A percentile compares a stretch with the other conserved stretches of the same genome.
Conservation (phyloP, 1,140 invertebrate species). For the Saccostrea cuccullata region DNA sequence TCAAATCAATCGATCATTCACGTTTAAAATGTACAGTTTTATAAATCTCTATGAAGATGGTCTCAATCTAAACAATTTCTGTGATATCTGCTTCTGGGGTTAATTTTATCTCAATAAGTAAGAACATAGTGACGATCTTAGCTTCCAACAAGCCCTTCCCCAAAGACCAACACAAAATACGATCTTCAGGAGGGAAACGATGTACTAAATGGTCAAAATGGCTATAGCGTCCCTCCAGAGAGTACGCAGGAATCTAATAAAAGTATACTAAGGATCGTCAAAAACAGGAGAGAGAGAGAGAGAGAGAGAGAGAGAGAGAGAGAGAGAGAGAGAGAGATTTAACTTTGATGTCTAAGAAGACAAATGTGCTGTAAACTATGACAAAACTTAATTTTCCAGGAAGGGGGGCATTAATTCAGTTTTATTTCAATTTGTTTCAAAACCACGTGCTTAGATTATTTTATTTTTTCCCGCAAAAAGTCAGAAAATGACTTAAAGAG, state of each 20-base stretch:
- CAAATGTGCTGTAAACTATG: background rate
- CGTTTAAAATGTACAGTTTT: too few species aligned
- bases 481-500: background rate
- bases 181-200: background rate
- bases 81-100: too few species aligned
- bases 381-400: background rate
- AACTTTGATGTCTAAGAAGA: background rate
- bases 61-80: too few species aligned
- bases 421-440: background rate
- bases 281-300: background rate
- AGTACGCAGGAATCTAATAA: background rate
- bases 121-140: background rate
- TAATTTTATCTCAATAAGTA: too few species aligned
- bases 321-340: background rate
- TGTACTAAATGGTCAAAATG: background rate
- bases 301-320: background rate
- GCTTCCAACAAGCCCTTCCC: background rate
- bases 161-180: background rate
- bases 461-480: background rate
- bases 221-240: background rate
- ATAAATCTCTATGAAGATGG: too few species aligned
- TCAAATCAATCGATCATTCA: too few species aligned
- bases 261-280: background rate
- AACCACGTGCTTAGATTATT: background rate
- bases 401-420: background rate